phyloP scores from a whole-genome alignment of 2,113 vertebrate species.

The Narcine bancroftii region DNA sequence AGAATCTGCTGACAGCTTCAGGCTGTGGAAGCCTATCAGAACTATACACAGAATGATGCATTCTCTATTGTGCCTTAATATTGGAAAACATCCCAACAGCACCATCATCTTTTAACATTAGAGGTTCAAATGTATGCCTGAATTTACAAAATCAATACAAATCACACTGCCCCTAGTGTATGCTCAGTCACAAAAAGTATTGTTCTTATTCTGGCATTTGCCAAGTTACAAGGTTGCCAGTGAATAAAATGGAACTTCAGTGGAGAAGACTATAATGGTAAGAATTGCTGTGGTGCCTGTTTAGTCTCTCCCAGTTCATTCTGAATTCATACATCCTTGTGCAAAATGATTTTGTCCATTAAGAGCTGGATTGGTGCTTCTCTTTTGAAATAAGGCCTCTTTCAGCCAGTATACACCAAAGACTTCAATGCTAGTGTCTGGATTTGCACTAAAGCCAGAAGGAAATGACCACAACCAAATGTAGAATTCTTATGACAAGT shows the following conservation, averaged over 20 bases:
- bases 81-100: background rate
- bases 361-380: background rate
- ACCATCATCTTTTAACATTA: background rate
- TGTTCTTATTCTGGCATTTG: too few species aligned
- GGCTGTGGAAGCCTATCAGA: background rate
- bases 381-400: background rate
- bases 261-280: too few species aligned
- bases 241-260: too few species aligned
- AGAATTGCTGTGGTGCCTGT: too few species aligned
- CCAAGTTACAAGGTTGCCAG: too few species aligned
- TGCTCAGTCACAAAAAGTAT: too few species aligned
- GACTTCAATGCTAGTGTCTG: background rate
- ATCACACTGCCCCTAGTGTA: background rate
- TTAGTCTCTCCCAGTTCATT: too few species aligned
- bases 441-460: background rate
- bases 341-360: background rate
- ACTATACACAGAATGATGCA: background rate
- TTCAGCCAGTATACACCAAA: background rate
- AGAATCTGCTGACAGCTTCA: background rate
- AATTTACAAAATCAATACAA: background rate
- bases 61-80: background rate
- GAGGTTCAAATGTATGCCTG: background rate
- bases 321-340: background rate
- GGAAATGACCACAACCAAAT: background rate
- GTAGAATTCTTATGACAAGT: background rate